A percentile compares a stretch with the other conserved stretches of the same genome.
Conservation (phyloP, 2,888 invertebrate genomes). For the Mantis religiosa region DNA sequence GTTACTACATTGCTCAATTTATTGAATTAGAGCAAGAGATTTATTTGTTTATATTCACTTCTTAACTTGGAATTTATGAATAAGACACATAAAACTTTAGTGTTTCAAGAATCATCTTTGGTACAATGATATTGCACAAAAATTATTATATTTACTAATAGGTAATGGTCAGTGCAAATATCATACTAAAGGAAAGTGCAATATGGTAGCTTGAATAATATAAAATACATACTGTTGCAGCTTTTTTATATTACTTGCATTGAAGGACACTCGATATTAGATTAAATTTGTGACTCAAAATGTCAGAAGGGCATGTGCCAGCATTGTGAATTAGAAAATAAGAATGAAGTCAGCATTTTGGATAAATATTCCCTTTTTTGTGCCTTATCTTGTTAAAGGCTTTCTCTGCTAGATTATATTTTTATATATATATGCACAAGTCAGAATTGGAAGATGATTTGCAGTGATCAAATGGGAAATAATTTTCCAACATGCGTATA, state of each 20-base stretch:
- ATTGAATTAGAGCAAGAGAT: background rate
- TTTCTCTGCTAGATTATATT: too few relatives aligned
- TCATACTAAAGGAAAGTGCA: background rate
- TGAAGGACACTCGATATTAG: background rate
- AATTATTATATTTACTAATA: background rate
- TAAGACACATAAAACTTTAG: background rate
- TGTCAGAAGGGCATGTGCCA: background rate
- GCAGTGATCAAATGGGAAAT: too few relatives aligned
- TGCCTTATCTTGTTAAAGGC: too few relatives aligned
- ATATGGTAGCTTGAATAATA: background rate
- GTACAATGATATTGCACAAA: background rate
- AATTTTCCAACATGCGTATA: too few relatives aligned
- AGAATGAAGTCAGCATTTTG: background rate
- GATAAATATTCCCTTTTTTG: too few relatives aligned
- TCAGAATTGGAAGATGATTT: too few relatives aligned
- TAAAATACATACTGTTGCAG: background rate
- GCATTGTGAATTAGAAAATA: background rate
- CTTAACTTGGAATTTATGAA: background rate
- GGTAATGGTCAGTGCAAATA: background rate
- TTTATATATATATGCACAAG: too few relatives aligned
- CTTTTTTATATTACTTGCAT: background rate
- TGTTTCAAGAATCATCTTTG: background rate
- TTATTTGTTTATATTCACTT: background rate
- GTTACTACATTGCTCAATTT: background rate
- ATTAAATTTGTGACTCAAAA: background rate